Evolutionary conservation across 2,113 vertebrate species (phyloP), one percentile per base, ranked within the genome.

Genomic region (Saccopteryx leptura): DNA sequence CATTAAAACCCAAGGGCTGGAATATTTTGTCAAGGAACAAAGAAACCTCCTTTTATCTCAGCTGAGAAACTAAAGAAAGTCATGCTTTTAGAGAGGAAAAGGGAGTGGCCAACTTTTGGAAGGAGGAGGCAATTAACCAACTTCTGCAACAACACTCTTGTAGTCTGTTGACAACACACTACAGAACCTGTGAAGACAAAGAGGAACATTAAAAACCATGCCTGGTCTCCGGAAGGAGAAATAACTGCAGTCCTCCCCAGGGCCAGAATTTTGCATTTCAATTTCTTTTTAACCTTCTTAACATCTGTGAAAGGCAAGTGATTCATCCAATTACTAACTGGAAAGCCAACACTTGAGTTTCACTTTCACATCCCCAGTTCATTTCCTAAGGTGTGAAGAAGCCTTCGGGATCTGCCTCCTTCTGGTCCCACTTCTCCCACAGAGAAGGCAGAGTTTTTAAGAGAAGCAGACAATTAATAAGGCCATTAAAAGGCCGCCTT

Each of bases 271-370:
- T 81, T n/a, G 26, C 7, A 63, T 86, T 92, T 93, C 60, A 71
- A 21, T 79, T 94, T 93, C 85, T 93, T 82, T 58, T 93, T 80
- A 92, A 93, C 28, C 60, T 90, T 92, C 66, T 91, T 91, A 92
- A 95, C 54, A 93, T 90, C 85, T 7, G 72, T 60, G 80, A 50
- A 0, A 31, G 74, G 1, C 13, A 87, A 97, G 50, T 65, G 93
- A 91, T 28, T 92, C 96, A 1, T 14, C 90, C 7, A 11, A 52
- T 90, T 95, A 97, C 71, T 28, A 90, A 0, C 0, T 90, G 69
- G 88, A 54, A 91, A 97, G 81, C 31, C 46, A 88, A 88, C 76
- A 93, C 88, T 85, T 96, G 83, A 75, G 82, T 83, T 81, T 95
- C 91, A 78, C 96, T 83, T 81, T 95, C 91, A 78, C 96, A 81